A percentile compares a stretch with the other conserved stretches of the same genome.
Conservation (phyloP, 2,113 vertebrate genomes). For the Misgurnus anguillicaudatus region DNA sequence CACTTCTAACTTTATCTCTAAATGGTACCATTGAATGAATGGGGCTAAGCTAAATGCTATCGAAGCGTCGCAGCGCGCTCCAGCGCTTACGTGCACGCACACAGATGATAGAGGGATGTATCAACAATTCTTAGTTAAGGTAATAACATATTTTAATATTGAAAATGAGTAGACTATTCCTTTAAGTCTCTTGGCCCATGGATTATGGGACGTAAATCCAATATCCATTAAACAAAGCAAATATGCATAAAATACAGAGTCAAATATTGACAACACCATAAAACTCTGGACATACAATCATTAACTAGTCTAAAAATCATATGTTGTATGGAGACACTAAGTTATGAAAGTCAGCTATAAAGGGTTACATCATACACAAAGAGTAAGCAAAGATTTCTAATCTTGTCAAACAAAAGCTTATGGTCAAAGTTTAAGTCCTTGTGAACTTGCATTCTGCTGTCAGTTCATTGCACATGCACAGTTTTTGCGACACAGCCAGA, state of each 20-base stretch:
- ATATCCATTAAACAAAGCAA: background rate
- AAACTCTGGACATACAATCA: background rate
- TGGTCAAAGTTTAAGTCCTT: conserved; percentile 19
- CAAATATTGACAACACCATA: background rate
- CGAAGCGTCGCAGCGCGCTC: no score
- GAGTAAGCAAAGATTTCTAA: conserved; percentile 1
- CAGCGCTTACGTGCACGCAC: no score
- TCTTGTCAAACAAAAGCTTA: background rate
- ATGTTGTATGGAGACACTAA: background rate
- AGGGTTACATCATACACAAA: background rate
- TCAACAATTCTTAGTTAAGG: no score
- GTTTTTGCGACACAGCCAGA: background rate
- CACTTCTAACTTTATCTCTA: no score
- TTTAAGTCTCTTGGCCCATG: no score
- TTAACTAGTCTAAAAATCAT: background rate
- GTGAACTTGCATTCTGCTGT: background rate
- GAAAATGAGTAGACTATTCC: no score
- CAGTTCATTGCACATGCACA: no score
- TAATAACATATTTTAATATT: no score
- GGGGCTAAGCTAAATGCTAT: no score
- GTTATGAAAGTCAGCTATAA: background rate
- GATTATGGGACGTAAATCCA: background rate
- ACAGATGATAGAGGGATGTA: no score
- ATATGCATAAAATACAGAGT: background rate
- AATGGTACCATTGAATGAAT: no score